Evolutionary conservation across 2,888 invertebrate species (phyloP).

Genomic region (Tipula unca): DNA sequence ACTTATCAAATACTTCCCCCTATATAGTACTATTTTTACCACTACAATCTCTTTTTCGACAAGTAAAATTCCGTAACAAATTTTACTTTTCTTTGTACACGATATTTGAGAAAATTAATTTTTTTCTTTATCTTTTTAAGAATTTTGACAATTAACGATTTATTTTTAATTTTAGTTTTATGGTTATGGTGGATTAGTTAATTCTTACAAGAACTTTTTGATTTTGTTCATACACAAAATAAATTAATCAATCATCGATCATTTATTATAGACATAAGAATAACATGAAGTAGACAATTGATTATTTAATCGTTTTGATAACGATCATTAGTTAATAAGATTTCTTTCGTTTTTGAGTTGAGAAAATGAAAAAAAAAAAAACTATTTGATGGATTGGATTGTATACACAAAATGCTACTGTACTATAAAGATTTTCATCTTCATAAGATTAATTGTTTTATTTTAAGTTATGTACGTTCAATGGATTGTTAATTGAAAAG

Average conservation of each 20-base stretch:
- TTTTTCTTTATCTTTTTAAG: not conserved
- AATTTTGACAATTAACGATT: not conserved
- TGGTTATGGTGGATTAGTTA: not conserved
- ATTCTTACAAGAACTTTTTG: not conserved
- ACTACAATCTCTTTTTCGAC: not conserved
- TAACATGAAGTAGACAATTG: not conserved
- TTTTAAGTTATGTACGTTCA: not conserved
- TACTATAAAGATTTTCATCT: not conserved
- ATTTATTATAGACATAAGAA: not conserved
- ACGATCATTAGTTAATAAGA: not conserved
- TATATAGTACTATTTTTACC: not conserved
- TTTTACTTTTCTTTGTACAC: not conserved
- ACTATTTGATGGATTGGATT: not conserved
- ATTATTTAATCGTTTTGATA: constrained; percentile 8
- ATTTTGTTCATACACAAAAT: not conserved
- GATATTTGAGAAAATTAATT: not conserved
- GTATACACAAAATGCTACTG: not conserved
- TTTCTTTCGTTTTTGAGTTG: not conserved
- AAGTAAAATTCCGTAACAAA: not conserved
- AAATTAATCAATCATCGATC: constrained; percentile 8
- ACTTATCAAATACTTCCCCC: not conserved
- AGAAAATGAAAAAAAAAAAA: not conserved
- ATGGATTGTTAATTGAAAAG: not conserved
- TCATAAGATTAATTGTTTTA: not conserved
- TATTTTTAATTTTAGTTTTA: not conserved